phyloP scores from a whole-genome alignment of 2,797 vertebrate genomes.

The Bradypus variegatus region DNA sequence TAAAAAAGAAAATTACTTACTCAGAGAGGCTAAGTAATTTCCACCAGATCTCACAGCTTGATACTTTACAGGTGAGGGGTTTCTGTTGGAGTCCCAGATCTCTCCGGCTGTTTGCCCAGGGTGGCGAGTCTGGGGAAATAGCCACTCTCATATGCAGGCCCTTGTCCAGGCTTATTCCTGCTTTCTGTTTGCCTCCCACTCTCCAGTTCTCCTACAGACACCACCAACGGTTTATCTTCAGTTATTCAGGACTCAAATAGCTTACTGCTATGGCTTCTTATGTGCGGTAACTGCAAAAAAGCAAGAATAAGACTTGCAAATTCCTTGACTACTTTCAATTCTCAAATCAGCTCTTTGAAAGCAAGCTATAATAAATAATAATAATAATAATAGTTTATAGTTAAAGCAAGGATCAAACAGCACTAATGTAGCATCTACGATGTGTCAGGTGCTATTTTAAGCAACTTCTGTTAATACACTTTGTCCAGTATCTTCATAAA shows the following conservation, averaged over 20 bases:
- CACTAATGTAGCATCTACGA: background rate
- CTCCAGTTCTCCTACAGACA: background rate
- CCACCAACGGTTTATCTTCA: background rate
- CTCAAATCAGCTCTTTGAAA: conserved; percentile 17
- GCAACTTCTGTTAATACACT: background rate
- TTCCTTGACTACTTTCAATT: background rate
- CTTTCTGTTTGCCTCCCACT: background rate
- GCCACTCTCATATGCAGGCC: background rate
- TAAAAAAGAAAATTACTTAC: background rate
- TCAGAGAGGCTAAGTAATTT: background rate
- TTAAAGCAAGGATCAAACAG: background rate
- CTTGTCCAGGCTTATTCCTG: background rate
- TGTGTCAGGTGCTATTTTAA: background rate
- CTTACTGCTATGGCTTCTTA: background rate
- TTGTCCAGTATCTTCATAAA: background rate
- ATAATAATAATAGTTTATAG: background rate
- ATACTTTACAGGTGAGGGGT: background rate
- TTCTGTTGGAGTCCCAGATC: background rate
- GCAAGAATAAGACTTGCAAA: background rate
- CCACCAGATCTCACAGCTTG: background rate
- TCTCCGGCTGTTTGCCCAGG: background rate
- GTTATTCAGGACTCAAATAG: background rate
- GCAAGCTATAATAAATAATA: background rate
- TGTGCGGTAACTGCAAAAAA: background rate
- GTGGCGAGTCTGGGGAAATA: background rate